These are phyloP conservation scores for Platyscapa corneri DNA, from an alignment of 1,140 invertebrate species.

Conservation along the genomic window DNA sequence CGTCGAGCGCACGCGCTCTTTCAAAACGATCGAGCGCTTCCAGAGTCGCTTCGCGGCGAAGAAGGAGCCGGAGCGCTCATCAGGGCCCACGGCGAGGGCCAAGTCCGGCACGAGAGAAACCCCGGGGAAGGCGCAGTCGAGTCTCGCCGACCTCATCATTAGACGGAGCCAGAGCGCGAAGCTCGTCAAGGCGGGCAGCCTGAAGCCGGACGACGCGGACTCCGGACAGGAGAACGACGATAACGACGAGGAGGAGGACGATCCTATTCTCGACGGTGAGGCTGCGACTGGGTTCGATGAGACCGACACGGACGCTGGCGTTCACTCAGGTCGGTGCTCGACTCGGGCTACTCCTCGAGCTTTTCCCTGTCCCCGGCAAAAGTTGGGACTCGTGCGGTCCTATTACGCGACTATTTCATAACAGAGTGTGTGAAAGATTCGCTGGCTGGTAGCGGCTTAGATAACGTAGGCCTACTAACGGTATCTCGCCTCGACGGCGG, in stretches of 20 bases:
- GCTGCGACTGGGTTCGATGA: conserved; percentile 53
- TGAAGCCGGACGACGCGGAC: conserved; percentile 52
- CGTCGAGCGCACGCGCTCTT: conserved; percentile 70
- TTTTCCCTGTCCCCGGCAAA: no score
- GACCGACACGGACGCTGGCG: conserved; percentile 76
- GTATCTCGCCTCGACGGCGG: no score
- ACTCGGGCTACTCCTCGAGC: not conserved
- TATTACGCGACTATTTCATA: not conserved
- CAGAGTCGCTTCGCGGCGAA: conserved; percentile 67
- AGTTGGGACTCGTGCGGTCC: not conserved
- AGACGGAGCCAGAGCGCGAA: conserved; percentile 83
- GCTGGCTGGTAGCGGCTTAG: no score
- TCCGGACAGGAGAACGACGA: conserved; percentile 32
- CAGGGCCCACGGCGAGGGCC: not conserved
- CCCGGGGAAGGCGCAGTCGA: conserved; percentile 22
- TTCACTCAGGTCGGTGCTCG: conserved; percentile 77
- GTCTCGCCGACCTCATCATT: conserved; percentile 73
- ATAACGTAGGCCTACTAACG: no score
- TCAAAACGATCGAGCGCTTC: conserved; percentile 72
- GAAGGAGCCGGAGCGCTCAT: conserved; percentile 57
- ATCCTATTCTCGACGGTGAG: conserved; percentile 56
- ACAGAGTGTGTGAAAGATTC: no score
- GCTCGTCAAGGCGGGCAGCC: conserved; percentile 77
- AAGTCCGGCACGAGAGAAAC: not conserved
- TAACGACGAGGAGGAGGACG: conserved; percentile 1